Evolutionary conservation across 2,113 vertebrate genomes (phyloP).

Genomic region (Notarius quadriscutis): DNA sequence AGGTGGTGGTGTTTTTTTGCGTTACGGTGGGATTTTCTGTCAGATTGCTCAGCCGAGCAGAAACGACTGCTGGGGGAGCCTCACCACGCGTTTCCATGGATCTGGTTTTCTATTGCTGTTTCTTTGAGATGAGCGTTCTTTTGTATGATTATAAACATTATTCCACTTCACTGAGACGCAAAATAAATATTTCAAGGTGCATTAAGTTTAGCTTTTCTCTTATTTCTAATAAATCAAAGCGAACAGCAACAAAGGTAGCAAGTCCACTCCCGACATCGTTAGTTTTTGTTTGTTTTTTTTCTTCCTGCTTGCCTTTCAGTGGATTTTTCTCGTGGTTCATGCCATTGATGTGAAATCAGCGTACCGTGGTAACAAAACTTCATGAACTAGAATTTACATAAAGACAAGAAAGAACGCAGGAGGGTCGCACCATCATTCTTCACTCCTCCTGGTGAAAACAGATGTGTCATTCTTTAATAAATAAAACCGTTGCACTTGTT

Average conservation of each 20-base stretch:
- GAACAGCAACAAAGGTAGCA: not conserved
- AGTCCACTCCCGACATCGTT: not conserved
- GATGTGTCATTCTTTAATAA: too few relatives aligned
- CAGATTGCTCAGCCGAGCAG: conserved; percentile 45
- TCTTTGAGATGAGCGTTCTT: conserved; percentile 1
- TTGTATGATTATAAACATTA: conserved; percentile 25
- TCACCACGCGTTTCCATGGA: conserved; percentile 37
- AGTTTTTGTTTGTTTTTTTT: not conserved
- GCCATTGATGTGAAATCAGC: not conserved
- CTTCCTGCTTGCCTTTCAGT: not conserved
- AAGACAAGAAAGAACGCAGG: not conserved
- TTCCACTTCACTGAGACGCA: not conserved
- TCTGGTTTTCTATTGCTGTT: conserved; percentile 30
- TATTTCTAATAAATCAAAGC: conserved; percentile 1
- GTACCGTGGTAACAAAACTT: not conserved
- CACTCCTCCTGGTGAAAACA: too few relatives aligned
- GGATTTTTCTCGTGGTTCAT: not conserved
- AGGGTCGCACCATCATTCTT: not conserved
- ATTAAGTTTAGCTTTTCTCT: not conserved
- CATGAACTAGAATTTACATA: not conserved
- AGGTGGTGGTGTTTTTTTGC: not conserved
- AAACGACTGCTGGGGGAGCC: conserved; percentile 46
- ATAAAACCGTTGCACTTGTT: not conserved
- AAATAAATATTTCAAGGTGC: not conserved
- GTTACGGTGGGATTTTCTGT: conserved; percentile 50